Base-by-base conservation (phyloP, 2,797 vertebrate species). In the Pipistrellus kuhlii region DNA sequence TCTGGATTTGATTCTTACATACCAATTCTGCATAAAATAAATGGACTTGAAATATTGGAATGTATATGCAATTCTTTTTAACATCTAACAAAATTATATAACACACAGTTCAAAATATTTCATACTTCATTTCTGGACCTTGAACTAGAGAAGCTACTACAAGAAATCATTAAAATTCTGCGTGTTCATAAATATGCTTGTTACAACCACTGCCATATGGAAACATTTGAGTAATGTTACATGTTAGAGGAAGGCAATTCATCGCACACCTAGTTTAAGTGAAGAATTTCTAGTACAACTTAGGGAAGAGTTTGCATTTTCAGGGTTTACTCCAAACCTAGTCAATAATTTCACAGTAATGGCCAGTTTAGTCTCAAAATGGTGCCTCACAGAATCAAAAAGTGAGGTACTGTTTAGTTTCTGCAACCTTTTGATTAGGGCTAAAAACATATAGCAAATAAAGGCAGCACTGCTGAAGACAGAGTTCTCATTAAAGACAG, bases 211-310 rank as follows among this genome's bases (percentile, higher is more conserved):
- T 91, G 51, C 21, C 51, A 81, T 38, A 82, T 85, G 48, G 55
- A 84, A 88, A 85, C 64, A 93, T 94, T 73, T 93, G 66, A 96
- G 93, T 97, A 95, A 92, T 94, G 97, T 97, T 69, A 95, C 84
- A 97, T 98, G 68, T 93, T 95, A 90, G 85, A 94, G 93, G n/a
- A 95, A 97, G 96, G 92, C 96, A 90, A 96, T 94, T 95, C 30
- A 93, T 90, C 97, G 90, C 59, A 97, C 86, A 95, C 53, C 90
- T 68, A 88, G 55, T 73, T 86, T 57, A 75, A 97, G 95, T 88
- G 72, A 94, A 68, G 87, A 92, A 96, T 72, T 90, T 90, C 93
- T 84, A 96, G 93, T 93, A 90, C 80, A 96, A 91, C 83, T 87
- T 73, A 91, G 85, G 95, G 88, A 97, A 90, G 41, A 90, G 15